Conservation (phyloP, 2,797 vertebrate genomes). For the Rhynchotus rufescens region DNA sequence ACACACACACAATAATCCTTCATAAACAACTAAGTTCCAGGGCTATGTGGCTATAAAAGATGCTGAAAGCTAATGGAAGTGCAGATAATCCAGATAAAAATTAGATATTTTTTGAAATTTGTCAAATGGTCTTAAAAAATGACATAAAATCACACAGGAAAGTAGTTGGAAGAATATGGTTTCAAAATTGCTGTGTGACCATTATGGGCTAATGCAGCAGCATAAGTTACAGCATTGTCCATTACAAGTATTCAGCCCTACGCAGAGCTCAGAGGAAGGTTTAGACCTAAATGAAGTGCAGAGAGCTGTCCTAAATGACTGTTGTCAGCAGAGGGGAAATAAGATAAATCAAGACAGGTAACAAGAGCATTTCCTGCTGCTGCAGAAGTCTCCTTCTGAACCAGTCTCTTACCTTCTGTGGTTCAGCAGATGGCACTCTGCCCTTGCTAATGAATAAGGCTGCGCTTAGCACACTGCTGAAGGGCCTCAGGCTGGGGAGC, state of each 20-base stretch:
- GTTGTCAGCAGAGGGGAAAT: neutral
- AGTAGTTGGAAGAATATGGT: neutral
- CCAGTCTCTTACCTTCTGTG: too few species aligned
- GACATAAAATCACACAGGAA: neutral
- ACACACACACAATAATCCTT: neutral
- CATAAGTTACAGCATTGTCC: neutral
- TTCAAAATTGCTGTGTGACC: neutral
- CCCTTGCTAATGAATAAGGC: slow-evolving; percentile 26
- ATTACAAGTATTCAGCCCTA: neutral
- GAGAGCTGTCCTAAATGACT: neutral
- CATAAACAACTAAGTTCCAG: neutral
- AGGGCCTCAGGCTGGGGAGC: neutral
- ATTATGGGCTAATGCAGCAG: neutral
- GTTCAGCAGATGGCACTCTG: slow-evolving; percentile 59
- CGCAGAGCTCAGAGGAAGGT: neutral
- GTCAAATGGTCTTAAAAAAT: neutral
- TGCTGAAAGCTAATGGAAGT: neutral
- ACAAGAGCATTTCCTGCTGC: fast-evolving
- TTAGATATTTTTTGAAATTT: neutral
- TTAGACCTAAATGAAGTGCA: neutral
- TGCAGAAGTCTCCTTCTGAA: too few species aligned
- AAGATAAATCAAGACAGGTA: neutral
- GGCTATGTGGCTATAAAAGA: neutral
- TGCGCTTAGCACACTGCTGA: fast-evolving
- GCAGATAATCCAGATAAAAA: neutral